These are phyloP conservation scores for Drosophila tsacasi DNA, from an alignment of 1,140 invertebrate genomes.

Conservation along the genomic window DNA sequence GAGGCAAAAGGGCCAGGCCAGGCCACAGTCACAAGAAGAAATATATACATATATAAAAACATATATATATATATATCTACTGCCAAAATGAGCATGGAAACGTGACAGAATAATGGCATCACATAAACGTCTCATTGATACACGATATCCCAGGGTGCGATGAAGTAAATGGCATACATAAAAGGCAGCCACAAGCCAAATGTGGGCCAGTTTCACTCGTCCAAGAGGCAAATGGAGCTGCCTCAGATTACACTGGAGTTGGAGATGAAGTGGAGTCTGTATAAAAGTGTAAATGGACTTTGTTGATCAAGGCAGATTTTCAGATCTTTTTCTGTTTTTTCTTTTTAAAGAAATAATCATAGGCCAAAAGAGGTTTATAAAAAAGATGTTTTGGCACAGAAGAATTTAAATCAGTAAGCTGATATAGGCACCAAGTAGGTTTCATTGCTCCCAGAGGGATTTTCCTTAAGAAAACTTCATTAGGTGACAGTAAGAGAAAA, in stretches of 20 bases:
- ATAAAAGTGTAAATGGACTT: neutral
- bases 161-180: slow-evolving; percentile 43
- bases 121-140: slow-evolving; percentile 66
- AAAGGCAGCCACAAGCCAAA: slow-evolving; percentile 35
- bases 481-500: too few relatives aligned
- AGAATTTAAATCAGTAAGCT: neutral
- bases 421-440: too few relatives aligned
- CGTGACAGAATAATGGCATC: slow-evolving; percentile 78
- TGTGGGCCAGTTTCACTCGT: slow-evolving; percentile 30
- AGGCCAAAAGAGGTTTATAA: too few relatives aligned
- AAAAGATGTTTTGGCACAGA: neutral
- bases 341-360: too few relatives aligned
- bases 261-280: neutral
- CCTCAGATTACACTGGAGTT: slow-evolving; percentile 31
- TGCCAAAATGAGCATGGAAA: slow-evolving; percentile 59
- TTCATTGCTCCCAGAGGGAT: neutral
- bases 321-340: neutral
- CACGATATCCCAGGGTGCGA: slow-evolving; percentile 38
- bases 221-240: slow-evolving; percentile 25
- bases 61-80: slow-evolving; percentile 3
- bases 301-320: neutral
- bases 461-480: neutral
- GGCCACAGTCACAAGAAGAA: slow-evolving; percentile 17
- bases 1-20: slow-evolving; percentile 36
- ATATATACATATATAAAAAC: slow-evolving; percentile 15